Percentiles rank a stretch among this genome's conserved stretches.
Conservation (phyloP, 2,113 vertebrate genomes). For the Nanorana parkeri region DNA sequence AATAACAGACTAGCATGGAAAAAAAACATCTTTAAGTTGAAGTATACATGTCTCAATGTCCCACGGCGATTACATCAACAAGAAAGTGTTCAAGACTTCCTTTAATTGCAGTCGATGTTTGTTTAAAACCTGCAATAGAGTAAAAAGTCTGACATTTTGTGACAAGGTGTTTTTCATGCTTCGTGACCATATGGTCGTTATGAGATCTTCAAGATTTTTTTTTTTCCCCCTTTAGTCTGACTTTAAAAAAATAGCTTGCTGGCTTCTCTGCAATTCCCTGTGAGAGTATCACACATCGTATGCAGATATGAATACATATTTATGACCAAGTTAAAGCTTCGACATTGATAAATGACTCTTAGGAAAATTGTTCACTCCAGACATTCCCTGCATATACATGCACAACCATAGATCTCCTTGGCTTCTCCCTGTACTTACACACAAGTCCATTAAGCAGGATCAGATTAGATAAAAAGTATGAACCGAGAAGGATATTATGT, state of each 20-base stretch:
- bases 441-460: no score
- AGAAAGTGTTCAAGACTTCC: no score
- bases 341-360: conserved; percentile 38
- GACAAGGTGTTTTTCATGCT: conserved; percentile 29
- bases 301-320: conserved; percentile 36
- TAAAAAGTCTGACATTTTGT: conserved; percentile 11
- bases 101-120: no score
- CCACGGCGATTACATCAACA: no score
- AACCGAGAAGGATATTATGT: no score
- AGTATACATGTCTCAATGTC: no score
- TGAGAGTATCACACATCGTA: conserved; percentile 36
- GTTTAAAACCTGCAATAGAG: neutral
- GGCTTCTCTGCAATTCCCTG: conserved; percentile 27
- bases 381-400: conserved; percentile 1
- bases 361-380: neutral
- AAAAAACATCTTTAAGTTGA: no score
- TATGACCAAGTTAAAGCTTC: conserved; percentile 26
- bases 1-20: no score
- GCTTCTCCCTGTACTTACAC: neutral
- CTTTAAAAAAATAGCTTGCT: conserved; percentile 43
- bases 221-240: neutral
- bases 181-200: conserved; percentile 11
- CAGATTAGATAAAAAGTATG: no score
- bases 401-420: neutral
- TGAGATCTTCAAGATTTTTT: neutral